Base-by-base conservation (phyloP, 2,888 invertebrate genomes). In the Chymomyza caudatula region DNA sequence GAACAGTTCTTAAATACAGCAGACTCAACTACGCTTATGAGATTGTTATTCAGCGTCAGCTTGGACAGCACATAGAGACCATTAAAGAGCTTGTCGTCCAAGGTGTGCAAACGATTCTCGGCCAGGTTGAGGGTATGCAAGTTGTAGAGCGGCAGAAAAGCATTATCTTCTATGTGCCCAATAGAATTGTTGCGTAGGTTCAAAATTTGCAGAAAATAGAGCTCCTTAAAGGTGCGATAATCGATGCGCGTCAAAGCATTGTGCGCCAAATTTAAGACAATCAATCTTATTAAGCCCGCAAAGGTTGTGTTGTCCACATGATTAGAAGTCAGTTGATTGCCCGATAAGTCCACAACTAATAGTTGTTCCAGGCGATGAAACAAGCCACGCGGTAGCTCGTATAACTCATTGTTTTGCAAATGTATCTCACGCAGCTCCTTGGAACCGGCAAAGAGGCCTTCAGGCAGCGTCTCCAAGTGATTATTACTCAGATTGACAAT, bases 301-400 rank as follows among this genome's bases (percentile, higher is more conserved):
- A 97, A 97, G n/a, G 96, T 96, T 44, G 95, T 95, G 66, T 96
- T 95, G 88, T 96, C 96, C 74, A 97, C 94, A 86, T 95, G 95
- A 86, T 94, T 95, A 87, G 96, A 96, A 57, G 95, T 95, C 73
- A 97, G 92, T 87, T 95, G 95, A 91, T 97, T 97, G 76, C 94
- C 94, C 3, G 96, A 95, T 79, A 97, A 90, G 90, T 97, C 96
- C 73, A 97, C 92, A 60, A 96, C 94, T 73, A 96, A 92, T 79
- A 97, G 92, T 88, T 96, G 96, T 86, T 96, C 96, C 65, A 97
- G 91, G 0, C 95, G 93, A 82, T 96, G 95, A 90, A 98, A 96
- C 65, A 96, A 92, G 20, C 96, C 95, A 78, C 94, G 94, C 44
- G 96, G 95, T 68, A 97, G 90, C 87, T 96, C 95, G 87, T 94